These are phyloP conservation scores for Dicyrtoma fusca DNA, from an alignment of 2,888 invertebrate species.

Conservation along the genomic window DNA sequence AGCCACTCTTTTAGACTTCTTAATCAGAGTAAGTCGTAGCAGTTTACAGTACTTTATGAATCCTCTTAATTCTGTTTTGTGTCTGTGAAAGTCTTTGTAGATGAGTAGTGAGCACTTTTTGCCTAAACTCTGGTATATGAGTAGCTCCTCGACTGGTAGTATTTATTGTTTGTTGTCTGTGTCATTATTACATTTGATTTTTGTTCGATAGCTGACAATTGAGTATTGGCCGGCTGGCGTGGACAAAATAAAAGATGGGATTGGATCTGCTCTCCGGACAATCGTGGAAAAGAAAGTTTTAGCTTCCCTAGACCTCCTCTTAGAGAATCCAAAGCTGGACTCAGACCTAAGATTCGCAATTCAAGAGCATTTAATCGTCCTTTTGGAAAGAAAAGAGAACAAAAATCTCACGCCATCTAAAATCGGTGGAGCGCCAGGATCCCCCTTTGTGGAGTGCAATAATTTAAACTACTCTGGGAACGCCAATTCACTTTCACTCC, in stretches of 20 bases:
- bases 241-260: constrained; percentile 78
- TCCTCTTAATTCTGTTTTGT: no score
- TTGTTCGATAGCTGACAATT: constrained; percentile 72
- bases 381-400: constrained; percentile 42
- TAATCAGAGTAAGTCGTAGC: constrained; percentile 74
- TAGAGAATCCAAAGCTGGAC: constrained; percentile 86
- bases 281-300: constrained; percentile 91
- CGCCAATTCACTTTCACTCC: no score
- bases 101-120: no score
- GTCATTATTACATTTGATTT: constrained; percentile 57
- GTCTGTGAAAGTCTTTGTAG: no score
- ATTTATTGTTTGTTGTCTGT: no score
- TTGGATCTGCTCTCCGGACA: constrained; percentile 79
- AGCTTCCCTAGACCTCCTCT: constrained; percentile 80
- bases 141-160: no score
- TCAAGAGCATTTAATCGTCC: constrained; percentile 68
- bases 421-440: constrained; percentile 3
- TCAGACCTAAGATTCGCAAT: constrained; percentile 81
- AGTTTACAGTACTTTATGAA: no score
- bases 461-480: constrained; percentile 22
- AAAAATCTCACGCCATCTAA: neutral
- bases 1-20: constrained; percentile 85
- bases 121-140: no score
- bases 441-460: constrained; percentile 10
- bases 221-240: constrained; percentile 80